Percentiles rank a stretch among this genome's conserved stretches.
These are phyloP conservation scores for Apodemus sylvaticus DNA, from an alignment of 2,113 vertebrate genomes.

Conservation along the genomic window DNA sequence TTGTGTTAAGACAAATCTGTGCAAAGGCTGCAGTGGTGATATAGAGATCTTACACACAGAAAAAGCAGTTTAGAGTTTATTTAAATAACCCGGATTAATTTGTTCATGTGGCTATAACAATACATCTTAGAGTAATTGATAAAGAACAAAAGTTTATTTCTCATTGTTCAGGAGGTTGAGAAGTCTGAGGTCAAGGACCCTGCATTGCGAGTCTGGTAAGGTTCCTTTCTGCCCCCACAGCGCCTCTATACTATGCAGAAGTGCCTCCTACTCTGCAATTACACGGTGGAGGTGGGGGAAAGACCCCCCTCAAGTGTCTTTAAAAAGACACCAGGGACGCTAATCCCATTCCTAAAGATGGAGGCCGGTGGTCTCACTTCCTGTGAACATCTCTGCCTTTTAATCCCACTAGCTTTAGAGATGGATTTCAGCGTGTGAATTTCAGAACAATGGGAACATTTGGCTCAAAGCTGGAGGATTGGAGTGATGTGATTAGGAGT, in stretches of 20 bases:
- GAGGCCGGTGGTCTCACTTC: not conserved
- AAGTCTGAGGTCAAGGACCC: not conserved
- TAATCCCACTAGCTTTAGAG: not conserved
- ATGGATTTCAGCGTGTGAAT: not conserved
- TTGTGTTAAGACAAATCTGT: not conserved
- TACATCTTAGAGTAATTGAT: not conserved
- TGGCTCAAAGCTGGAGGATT: not conserved
- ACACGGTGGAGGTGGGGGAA: not conserved
- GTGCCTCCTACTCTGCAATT: not conserved
- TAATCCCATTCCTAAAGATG: not conserved
- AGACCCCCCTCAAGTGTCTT: not conserved
- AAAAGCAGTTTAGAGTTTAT: not conserved
- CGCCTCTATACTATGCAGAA: too few species aligned
- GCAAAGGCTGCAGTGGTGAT: not conserved
- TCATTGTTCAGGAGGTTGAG: not conserved
- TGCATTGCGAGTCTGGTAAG: not conserved
- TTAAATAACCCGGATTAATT: not conserved
- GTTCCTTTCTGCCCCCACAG: not conserved
- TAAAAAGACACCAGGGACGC: not conserved
- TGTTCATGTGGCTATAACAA: not conserved
- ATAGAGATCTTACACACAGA: not conserved
- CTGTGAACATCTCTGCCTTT: not conserved
- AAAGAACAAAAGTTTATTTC: not conserved
- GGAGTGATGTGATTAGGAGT: not conserved
- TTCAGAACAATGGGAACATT: not conserved